Evolutionary conservation across 2,797 vertebrate species (phyloP).

Genomic region (Bovichtus diacanthus): DNA sequence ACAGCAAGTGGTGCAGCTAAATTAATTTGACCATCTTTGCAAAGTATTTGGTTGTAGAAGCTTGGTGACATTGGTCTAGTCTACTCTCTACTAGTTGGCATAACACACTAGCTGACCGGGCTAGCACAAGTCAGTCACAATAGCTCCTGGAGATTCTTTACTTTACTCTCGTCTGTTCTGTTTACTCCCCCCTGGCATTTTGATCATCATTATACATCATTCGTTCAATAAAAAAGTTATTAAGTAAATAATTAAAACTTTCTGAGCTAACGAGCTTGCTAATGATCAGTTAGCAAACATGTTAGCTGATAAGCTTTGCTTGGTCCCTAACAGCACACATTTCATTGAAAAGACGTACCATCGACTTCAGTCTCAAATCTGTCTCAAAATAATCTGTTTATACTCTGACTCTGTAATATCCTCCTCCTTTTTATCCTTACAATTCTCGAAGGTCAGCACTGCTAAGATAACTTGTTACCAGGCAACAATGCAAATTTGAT

Average conservation of each 20-base stretch:
- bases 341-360: background rate
- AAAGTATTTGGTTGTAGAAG: no score
- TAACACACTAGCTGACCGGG: no score
- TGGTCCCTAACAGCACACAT: background rate
- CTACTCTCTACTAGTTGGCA: no score
- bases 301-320: background rate
- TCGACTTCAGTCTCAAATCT: background rate
- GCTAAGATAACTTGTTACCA: background rate
- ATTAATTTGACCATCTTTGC: no score
- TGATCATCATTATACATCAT: background rate
- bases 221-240: background rate
- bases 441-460: background rate
- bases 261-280: background rate
- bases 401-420: background rate
- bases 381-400: background rate
- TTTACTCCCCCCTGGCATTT: background rate
- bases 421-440: background rate
- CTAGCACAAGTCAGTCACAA: background rate
- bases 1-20: no score
- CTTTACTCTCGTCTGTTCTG: background rate
- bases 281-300: background rate
- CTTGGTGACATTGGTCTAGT: no score
- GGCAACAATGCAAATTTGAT: background rate
- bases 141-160: background rate
- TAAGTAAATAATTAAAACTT: background rate